Conservation (phyloP, 2,797 vertebrate species). For the Xenentodon cancila region DNA sequence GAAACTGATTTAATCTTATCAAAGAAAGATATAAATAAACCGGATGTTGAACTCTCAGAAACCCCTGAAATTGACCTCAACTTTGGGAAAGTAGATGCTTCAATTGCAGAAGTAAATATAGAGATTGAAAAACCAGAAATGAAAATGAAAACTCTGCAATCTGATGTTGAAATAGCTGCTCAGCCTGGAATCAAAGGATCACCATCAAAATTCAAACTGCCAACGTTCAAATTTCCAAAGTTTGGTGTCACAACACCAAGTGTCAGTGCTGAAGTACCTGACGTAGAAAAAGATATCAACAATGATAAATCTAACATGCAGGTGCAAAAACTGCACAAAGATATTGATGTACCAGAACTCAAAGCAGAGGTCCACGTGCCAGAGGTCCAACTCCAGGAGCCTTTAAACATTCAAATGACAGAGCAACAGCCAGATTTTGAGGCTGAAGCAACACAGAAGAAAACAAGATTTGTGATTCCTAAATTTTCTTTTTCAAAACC, state of each 20-base stretch:
- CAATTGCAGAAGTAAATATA: too few relatives aligned
- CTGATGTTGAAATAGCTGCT: conserved; percentile 37
- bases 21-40: not conserved
- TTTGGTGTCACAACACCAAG: not conserved
- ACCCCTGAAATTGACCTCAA: not conserved
- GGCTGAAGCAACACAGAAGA: not conserved
- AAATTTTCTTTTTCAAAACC: conserved; percentile 15
- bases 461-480: conserved; percentile 1
- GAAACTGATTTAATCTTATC: conserved; percentile 24
- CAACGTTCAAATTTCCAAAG: conserved; percentile 20
- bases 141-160: conserved; percentile 3
- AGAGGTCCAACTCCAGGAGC: not conserved
- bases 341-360: conserved; percentile 18
- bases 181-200: conserved; percentile 37
- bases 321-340: not conserved
- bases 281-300: not conserved
- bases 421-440: not conserved
- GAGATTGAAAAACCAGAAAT: not conserved
- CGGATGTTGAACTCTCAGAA: conserved; percentile 17
- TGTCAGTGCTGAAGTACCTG: not conserved
- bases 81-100: too few relatives aligned
- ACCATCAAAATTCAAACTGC: conserved; percentile 69
- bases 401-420: too few relatives aligned
- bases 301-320: not conserved
- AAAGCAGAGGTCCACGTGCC: not conserved